phyloP scores from a whole-genome alignment of 2,888 invertebrate species.

The Carcina quercana region DNA sequence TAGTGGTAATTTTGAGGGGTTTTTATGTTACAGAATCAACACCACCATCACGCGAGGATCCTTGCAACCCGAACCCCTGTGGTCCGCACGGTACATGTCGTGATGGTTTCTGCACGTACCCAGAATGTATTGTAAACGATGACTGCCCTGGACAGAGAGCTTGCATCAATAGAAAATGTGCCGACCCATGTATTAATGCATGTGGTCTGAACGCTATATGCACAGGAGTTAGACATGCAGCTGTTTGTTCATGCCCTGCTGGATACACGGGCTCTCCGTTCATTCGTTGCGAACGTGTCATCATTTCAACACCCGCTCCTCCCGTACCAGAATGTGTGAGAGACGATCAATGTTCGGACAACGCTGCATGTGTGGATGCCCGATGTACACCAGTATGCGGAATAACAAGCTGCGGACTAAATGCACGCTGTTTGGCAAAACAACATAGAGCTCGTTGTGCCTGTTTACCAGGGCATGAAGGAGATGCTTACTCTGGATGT shows the following conservation, averaged over 20 bases:
- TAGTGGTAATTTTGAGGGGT: no score
- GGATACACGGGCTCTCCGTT: constrained; percentile 87
- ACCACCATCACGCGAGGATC: constrained; percentile 66
- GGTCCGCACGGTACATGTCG: constrained; percentile 81
- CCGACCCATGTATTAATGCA: constrained; percentile 86
- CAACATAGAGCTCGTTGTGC: constrained; percentile 87
- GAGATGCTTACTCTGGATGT: constrained; percentile 86
- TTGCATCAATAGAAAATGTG: constrained; percentile 88
- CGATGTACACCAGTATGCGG: constrained; percentile 85
- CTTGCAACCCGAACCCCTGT: constrained; percentile 82
- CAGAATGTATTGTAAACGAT: constrained; percentile 90
- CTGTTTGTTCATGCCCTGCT: constrained; percentile 86
- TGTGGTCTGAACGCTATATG: constrained; percentile 92
- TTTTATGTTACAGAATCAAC: no score
- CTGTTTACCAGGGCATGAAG: constrained; percentile 87
- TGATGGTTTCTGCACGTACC: constrained; percentile 80
- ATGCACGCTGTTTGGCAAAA: constrained; percentile 85
- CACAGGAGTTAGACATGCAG: constrained; percentile 80
- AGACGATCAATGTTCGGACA: constrained; percentile 87
- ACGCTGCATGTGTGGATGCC: constrained; percentile 86
- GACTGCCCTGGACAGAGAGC: constrained; percentile 89
- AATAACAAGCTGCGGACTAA: constrained; percentile 82
- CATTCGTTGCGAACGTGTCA: constrained; percentile 77
- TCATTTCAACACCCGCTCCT: constrained; percentile 41
- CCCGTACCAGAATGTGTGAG: constrained; percentile 84